Evolutionary conservation across 2,888 invertebrate genomes (phyloP).

Genomic region (Tetranychus truncatus): DNA sequence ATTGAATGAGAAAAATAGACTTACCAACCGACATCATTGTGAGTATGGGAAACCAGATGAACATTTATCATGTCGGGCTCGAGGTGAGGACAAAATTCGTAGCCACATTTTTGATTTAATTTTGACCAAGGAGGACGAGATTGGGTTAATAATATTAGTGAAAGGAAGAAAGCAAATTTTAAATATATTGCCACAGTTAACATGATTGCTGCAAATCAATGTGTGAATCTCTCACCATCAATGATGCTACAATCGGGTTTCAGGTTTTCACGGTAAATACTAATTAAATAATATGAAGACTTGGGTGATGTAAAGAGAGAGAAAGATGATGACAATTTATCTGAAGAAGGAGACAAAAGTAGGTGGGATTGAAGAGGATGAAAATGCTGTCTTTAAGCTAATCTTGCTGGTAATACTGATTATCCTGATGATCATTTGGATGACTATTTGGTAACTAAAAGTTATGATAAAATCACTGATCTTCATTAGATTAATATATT

Average conservation of each 20-base stretch:
- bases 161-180: not conserved
- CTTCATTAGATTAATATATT: not conserved
- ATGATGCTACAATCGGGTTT: not conserved
- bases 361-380: not conserved
- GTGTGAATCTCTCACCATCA: not conserved
- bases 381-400: not conserved
- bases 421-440: not conserved
- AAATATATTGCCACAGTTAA: not conserved
- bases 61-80: constrained; percentile 18
- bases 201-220: not conserved
- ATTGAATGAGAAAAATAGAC: not conserved
- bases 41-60: constrained; percentile 23
- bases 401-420: not conserved
- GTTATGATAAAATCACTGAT: not conserved
- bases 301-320: not conserved
- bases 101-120: constrained; percentile 15
- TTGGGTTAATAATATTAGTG: not conserved
- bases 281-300: not conserved
- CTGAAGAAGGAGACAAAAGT: not conserved
- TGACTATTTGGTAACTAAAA: not conserved
- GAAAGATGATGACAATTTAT: not conserved
- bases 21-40: constrained; percentile 24
- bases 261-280: not conserved
- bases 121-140: constrained; percentile 4
- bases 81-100: constrained; percentile 13